Percentiles rank a stretch among this genome's conserved stretches.
Evolutionary conservation across 2,797 vertebrate genomes (phyloP).

Genomic region (Rhincodon typus): DNA sequence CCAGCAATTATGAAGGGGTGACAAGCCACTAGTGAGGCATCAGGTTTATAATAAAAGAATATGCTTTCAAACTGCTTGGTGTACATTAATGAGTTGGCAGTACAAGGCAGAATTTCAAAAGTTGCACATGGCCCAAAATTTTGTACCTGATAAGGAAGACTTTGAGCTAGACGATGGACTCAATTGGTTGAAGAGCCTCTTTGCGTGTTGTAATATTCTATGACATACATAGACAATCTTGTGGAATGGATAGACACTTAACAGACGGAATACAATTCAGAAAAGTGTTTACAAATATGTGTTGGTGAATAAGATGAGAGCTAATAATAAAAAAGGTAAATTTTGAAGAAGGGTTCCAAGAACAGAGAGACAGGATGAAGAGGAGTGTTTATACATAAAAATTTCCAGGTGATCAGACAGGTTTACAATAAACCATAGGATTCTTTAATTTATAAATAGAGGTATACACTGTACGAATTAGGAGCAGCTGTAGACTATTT

Average conservation of each 20-base stretch:
- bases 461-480: neutral
- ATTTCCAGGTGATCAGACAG: neutral
- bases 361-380: neutral
- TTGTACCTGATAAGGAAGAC: neutral
- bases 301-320: neutral
- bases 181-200: too few species aligned
- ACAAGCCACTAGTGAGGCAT: neutral
- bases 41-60: neutral
- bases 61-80: neutral
- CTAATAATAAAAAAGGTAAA: neutral
- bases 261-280: neutral
- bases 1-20: neutral
- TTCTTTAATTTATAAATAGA: neutral
- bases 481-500: too few species aligned
- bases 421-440: neutral
- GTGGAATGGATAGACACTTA: neutral
- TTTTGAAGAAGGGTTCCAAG: neutral
- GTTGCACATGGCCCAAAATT: neutral
- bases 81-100: too few species aligned
- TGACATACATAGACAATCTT: neutral
- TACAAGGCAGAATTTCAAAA: neutral
- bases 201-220: too few species aligned
- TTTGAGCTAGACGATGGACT: too few species aligned
- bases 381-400: neutral
- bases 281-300: neutral